A percentile compares a stretch with the other conserved stretches of the same genome.
Evolutionary conservation across 2,113 vertebrate genomes (phyloP).

Genomic region (Nycticorax nycticorax): DNA sequence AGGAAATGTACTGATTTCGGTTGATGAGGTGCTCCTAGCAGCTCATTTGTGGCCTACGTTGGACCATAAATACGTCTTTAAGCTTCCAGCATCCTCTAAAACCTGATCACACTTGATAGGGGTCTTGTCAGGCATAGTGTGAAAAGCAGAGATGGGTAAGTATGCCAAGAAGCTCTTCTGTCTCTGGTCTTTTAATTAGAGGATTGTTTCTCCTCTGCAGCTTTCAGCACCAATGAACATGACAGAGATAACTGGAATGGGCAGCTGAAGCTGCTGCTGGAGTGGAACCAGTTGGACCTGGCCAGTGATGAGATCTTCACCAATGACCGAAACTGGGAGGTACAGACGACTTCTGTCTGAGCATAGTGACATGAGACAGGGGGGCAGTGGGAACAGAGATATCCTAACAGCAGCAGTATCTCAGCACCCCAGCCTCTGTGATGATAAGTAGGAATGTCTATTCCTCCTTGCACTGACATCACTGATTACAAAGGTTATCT

Average conservation of each 20-base stretch:
- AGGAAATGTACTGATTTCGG: not conserved
- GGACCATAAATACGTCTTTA: not conserved
- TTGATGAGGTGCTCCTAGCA: not conserved
- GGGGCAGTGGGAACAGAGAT: not conserved
- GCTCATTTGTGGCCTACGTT: not conserved
- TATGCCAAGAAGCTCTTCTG: not conserved
- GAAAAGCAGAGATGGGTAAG: not conserved
- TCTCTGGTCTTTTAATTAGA: not conserved
- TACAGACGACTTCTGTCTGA: not conserved
- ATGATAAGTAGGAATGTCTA: not conserved
- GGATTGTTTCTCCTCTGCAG: slow-evolving; percentile 27
- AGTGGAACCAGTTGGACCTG: slow-evolving; percentile 83
- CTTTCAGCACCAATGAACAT: slow-evolving; percentile 80
- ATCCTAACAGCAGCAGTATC: not conserved
- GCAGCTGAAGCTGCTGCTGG: slow-evolving; percentile 81
- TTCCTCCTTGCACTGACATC: not conserved
- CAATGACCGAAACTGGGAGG: slow-evolving; percentile 81
- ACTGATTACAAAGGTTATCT: not conserved
- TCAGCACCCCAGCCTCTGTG: not conserved
- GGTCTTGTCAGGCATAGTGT: not conserved
- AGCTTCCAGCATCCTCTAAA: not conserved
- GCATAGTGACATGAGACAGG: not conserved
- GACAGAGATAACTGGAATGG: slow-evolving; percentile 82
- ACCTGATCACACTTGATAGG: not conserved
- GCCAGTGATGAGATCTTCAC: slow-evolving; percentile 83